Conservation (phyloP, 2,888 invertebrate genomes). For the Automeris io region DNA sequence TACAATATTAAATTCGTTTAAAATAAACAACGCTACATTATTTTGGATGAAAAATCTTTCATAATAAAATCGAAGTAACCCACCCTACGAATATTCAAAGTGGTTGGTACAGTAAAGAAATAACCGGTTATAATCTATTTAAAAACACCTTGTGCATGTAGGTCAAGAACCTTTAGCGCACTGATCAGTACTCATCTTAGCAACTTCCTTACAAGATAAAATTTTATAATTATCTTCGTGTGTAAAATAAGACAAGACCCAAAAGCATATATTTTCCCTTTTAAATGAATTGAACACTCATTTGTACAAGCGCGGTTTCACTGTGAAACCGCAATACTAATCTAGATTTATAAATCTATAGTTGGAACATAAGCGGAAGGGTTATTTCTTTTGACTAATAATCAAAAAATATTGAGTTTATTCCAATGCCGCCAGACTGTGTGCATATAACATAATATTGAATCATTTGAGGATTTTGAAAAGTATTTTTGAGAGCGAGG, state of each 20-base stretch:
- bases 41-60: neutral
- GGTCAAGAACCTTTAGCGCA: conserved; percentile 53
- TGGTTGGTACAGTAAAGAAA: conserved; percentile 10
- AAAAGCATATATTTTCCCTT: no score
- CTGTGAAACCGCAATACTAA: no score
- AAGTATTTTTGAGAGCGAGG: no score
- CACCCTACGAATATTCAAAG: conserved; percentile 5
- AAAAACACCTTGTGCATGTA: conserved; percentile 39
- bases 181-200: conserved; percentile 8
- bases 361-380: no score
- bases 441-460: no score
- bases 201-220: no score
- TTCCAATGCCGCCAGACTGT: no score
- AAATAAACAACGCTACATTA: conserved; percentile 6
- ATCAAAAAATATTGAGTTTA: no score
- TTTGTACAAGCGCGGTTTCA: conserved; percentile 3
- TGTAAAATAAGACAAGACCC: neutral
- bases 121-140: conserved; percentile 28
- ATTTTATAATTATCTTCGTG: conserved; percentile 5
- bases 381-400: no score
- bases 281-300: conserved; percentile 6
- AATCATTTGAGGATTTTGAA: no score
- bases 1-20: neutral
- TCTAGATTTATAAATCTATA: no score
- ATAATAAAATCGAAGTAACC: neutral